Evolutionary conservation across 2,888 invertebrate species (phyloP), one percentile per base, ranked within the genome.

Genomic region (Bibio marci): DNA sequence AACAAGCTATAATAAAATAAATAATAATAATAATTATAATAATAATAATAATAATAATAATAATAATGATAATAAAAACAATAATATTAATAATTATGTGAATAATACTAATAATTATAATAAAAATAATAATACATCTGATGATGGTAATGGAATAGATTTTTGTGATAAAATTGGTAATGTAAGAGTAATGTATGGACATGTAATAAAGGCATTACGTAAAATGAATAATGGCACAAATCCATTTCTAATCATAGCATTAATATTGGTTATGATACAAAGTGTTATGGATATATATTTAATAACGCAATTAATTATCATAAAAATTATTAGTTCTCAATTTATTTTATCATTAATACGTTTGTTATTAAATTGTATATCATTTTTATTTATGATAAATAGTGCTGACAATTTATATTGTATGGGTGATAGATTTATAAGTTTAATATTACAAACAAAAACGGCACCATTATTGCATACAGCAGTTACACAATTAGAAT

Each of bases 401-500:
- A 11, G 4, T 4, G 5, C 28, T 11, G 28, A 28, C 4, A 4
- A 28, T 4, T 13, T 28, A n/a, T 28, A 28, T 28, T 11, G 28
- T n/a, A 28, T 28, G 28, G 28, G 22, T 22, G 22, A 22, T 22
- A 22, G 8, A 22, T 22, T 22, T 22, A 22, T 22, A 22, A 22
- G 22, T 22, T 22, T 22, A 22, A 22, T 22, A 22, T 22, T 22
- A 8, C 22, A 22, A 22, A 22, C 22, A 22, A 22, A 22, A 22
- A 22, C 22, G 4, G 22, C 8, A 8, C 4, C 11, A 22, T 22
- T 22, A 22, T 22, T 22, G 8, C 22, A 22, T 22, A 22, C 22
- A 22, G 38, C 32, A 18, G 26, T 38, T 26, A 19, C 31, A 33
- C 34, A 39, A 25, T 12, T 39, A 13, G 39, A 39, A 35, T 28